Evolutionary conservation across 2,888 invertebrate species (phyloP).

Genomic region (Shargacucullia verbasci): DNA sequence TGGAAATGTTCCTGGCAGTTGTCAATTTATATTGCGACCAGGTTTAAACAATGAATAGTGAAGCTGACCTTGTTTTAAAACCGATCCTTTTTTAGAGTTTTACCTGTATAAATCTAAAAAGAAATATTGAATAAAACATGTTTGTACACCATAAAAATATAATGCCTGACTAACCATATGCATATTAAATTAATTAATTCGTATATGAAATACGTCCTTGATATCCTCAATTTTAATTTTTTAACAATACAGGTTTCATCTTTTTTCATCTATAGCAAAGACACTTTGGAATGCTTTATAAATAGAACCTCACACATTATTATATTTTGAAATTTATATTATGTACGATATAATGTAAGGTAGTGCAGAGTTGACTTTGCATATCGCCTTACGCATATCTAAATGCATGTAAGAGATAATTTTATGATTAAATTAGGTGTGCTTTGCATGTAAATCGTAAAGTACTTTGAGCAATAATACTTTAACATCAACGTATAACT

Average conservation of each 20-base stretch:
- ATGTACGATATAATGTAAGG: conserved; percentile 1
- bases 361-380: conserved; percentile 15
- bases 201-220: too few species aligned
- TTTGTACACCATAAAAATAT: too few species aligned
- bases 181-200: too few species aligned
- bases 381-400: conserved; percentile 22
- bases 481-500: conserved; percentile 21
- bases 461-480: conserved; percentile 33
- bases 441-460: conserved; percentile 34
- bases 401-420: conserved; percentile 32
- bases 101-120: too few species aligned
- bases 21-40: too few species aligned
- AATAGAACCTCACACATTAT: neutral
- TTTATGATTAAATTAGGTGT: conserved; percentile 34
- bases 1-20: too few species aligned
- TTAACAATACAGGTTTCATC: neutral
- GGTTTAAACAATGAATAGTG: too few species aligned
- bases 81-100: too few species aligned
- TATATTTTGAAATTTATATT: conserved; percentile 7
- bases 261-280: neutral
- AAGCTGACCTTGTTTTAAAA: too few species aligned
- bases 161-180: too few species aligned
- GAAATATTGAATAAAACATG: too few species aligned
- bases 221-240: too few species aligned
- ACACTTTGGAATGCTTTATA: neutral